phyloP scores from a whole-genome alignment of 2,888 invertebrate species.

The Norana najaformis region DNA sequence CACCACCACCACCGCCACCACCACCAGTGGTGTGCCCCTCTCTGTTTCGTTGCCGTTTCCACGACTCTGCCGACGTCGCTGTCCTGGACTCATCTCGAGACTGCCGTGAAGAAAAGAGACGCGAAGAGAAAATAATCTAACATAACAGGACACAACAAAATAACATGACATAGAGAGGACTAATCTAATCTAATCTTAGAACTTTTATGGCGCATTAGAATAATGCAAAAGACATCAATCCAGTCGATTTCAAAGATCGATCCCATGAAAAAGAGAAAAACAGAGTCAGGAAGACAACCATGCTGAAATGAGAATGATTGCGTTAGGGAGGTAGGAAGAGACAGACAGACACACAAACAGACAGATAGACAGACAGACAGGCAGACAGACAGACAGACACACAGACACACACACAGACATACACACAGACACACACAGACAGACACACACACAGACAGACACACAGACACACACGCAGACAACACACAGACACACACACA shows the following conservation, averaged over 20 bases:
- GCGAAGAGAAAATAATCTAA: too few relatives aligned
- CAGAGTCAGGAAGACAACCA: neutral
- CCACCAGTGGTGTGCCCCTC: too few relatives aligned
- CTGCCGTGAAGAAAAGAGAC: too few relatives aligned
- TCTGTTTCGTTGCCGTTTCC: too few relatives aligned
- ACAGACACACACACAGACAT: neutral
- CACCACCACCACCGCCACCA: too few relatives aligned
- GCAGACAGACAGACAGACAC: neutral
- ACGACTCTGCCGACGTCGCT: too few relatives aligned
- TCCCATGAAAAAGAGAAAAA: neutral
- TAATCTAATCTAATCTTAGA: too few relatives aligned
- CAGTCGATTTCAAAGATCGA: neutral
- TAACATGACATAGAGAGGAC: too few relatives aligned
- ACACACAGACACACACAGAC: neutral
- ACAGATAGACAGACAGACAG: neutral
- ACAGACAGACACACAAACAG: too few relatives aligned
- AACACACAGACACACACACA: neutral
- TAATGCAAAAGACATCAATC: neutral
- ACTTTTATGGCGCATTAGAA: neutral
- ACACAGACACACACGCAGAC: neutral
- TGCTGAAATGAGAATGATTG: neutral
- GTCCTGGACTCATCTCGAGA: too few relatives aligned
- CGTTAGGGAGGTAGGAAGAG: neutral
- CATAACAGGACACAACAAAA: too few relatives aligned
- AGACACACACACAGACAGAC: neutral